Percentiles rank a stretch among this genome's conserved stretches.
Evolutionary conservation across 1,140 invertebrate species (phyloP).

Genomic region (Mercenaria mercenaria): DNA sequence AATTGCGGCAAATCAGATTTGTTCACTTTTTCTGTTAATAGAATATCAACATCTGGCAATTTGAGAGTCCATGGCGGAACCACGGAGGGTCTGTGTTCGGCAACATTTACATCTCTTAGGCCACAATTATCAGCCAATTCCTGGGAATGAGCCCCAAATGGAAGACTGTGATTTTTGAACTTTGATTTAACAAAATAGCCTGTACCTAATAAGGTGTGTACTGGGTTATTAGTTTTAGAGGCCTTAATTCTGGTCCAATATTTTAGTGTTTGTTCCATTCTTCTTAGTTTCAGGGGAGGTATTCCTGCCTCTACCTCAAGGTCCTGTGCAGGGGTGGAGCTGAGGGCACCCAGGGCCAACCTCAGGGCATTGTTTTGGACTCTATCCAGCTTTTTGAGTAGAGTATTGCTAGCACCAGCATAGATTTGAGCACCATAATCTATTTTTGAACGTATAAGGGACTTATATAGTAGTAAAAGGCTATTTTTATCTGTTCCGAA

Average conservation of each 20-base stretch:
- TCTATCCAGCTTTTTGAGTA: background rate
- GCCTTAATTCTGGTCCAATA: background rate
- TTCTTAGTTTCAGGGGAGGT: background rate
- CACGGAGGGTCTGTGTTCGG: background rate
- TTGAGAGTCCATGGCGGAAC: too few species aligned
- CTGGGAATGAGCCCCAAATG: background rate
- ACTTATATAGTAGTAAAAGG: background rate
- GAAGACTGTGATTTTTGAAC: background rate
- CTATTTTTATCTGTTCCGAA: background rate
- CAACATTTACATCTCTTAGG: background rate
- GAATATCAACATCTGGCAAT: background rate
- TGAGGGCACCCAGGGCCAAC: background rate
- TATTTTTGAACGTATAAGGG: background rate
- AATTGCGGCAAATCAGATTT: background rate
- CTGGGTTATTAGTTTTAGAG: background rate
- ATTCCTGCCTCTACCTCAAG: background rate
- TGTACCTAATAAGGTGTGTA: background rate
- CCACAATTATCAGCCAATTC: background rate
- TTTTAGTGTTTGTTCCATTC: background rate
- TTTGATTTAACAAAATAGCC: background rate
- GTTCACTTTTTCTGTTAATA: background rate
- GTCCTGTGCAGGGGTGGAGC: background rate
- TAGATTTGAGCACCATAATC: conserved; percentile 21
- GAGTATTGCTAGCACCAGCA: background rate
- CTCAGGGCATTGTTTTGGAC: background rate